A percentile compares a stretch with the other conserved stretches of the same genome.
These are phyloP conservation scores for Dendroctonus valens DNA, from an alignment of 1,140 invertebrate species.

Conservation along the genomic window DNA sequence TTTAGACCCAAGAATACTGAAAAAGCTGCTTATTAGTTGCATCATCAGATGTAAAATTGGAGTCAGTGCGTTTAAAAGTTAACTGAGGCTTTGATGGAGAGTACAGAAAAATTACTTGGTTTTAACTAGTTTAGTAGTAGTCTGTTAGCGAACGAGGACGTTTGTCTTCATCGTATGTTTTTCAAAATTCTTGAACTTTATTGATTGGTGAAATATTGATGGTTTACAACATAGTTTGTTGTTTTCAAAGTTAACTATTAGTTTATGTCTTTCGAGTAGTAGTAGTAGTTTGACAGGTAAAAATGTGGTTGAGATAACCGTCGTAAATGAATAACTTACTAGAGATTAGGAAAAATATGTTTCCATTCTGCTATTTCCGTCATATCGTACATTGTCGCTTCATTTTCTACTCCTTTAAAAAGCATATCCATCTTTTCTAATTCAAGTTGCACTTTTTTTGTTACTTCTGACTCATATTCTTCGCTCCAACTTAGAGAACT, in stretches of 20 bases:
- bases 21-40: slow-evolving; percentile 1
- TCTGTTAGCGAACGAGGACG: no score
- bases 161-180: neutral
- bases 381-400: slow-evolving; percentile 36
- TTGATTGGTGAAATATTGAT: no score
- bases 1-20: slow-evolving; percentile 29
- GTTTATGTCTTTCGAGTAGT: no score
- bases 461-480: slow-evolving; percentile 39
- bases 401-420: slow-evolving; percentile 35
- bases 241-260: no score
- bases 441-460: slow-evolving; percentile 37
- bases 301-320: no score
- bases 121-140: no score
- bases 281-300: no score
- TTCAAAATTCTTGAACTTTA: slow-evolving; percentile 11
- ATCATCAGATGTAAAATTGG: neutral
- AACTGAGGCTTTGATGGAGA: no score
- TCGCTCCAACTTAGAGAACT: slow-evolving; percentile 45
- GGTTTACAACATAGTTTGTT: no score
- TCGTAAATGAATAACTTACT: no score
- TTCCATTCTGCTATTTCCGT: slow-evolving; percentile 42
- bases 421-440: slow-evolving; percentile 40
- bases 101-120: no score
- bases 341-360: slow-evolving; percentile 38
- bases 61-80: no score